These are phyloP conservation scores for Loripinus fragilis DNA, from an alignment of 2,888 invertebrate genomes.

Conservation along the genomic window DNA sequence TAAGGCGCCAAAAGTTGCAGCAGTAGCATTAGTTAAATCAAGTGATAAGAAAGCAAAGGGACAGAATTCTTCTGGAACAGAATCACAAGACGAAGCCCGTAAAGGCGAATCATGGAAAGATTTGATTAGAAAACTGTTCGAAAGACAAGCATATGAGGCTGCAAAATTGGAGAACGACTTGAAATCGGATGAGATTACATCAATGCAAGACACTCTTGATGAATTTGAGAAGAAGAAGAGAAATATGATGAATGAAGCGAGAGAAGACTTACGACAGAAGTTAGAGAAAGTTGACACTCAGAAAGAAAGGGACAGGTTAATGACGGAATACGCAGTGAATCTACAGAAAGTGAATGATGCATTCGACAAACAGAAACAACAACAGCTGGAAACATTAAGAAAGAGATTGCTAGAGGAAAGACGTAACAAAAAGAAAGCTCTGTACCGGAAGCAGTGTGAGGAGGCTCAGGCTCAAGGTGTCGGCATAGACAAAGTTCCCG, in stretches of 20 bases:
- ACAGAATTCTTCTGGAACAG: conserved; percentile 6
- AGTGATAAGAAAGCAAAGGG: conserved; percentile 33
- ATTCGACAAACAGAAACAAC: conserved; percentile 79
- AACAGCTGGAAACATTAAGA: conserved; percentile 73
- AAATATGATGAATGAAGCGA: conserved; percentile 68
- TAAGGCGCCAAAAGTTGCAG: conserved; percentile 28
- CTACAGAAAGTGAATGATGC: conserved; percentile 75
- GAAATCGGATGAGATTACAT: conserved; percentile 73
- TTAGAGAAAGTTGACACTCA: conserved; percentile 71
- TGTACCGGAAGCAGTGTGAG: conserved; percentile 75
- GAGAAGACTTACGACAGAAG: conserved; percentile 70
- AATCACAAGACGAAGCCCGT: conserved; percentile 22
- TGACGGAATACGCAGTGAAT: conserved; percentile 76
- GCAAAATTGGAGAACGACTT: conserved; percentile 79
- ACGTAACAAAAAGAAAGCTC: conserved; percentile 76
- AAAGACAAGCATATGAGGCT: conserved; percentile 80
- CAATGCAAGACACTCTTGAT: conserved; percentile 73
- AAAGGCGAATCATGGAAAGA: conserved; percentile 59
- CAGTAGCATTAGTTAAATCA: conserved; percentile 42
- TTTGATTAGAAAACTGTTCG: conserved; percentile 74
- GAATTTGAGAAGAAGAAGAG: conserved; percentile 76
- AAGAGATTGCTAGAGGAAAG: conserved; percentile 74
- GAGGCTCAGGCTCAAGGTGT: conserved; percentile 77
- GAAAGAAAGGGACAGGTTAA: conserved; percentile 75
- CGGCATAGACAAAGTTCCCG: conserved; percentile 76